Evolutionary conservation across 2,888 invertebrate species (phyloP).

Genomic region (Noctua fimbriata): DNA sequence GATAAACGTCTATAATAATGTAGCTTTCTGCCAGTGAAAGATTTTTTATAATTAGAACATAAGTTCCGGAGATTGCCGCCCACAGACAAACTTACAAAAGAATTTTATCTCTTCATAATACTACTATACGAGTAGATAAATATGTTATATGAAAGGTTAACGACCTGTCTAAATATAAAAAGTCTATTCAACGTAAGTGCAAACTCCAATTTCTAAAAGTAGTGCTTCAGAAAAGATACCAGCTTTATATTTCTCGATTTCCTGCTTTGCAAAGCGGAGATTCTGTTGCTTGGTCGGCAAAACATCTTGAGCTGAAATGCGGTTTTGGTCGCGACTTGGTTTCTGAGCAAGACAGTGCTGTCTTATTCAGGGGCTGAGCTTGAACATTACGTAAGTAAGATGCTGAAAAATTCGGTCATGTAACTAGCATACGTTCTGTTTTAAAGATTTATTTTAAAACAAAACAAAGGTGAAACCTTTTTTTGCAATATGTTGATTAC

Average conservation of each 20-base stretch:
- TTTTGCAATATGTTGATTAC: neutral
- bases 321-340: constrained; percentile 57
- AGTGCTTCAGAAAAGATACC: neutral
- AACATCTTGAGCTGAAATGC: constrained; percentile 60
- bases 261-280: constrained; percentile 43
- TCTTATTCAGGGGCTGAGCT: constrained; percentile 37
- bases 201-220: constrained; percentile 29
- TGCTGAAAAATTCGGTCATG: neutral
- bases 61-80: no score
- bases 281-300: constrained; percentile 35
- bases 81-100: no score
- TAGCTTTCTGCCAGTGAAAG: no score
- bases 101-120: no score
- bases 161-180: neutral
- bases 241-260: constrained; percentile 43
- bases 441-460: neutral
- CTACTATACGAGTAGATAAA: no score
- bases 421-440: neutral
- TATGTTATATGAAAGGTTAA: neutral
- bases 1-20: no score
- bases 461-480: no score
- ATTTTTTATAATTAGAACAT: no score
- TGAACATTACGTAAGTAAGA: neutral
- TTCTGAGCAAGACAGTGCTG: constrained; percentile 53
- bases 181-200: constrained; percentile 15